A percentile compares a stretch with the other conserved stretches of the same genome.
These are phyloP conservation scores for Stegastes partitus DNA, from an alignment of 2,113 vertebrate genomes.

Conservation along the genomic window DNA sequence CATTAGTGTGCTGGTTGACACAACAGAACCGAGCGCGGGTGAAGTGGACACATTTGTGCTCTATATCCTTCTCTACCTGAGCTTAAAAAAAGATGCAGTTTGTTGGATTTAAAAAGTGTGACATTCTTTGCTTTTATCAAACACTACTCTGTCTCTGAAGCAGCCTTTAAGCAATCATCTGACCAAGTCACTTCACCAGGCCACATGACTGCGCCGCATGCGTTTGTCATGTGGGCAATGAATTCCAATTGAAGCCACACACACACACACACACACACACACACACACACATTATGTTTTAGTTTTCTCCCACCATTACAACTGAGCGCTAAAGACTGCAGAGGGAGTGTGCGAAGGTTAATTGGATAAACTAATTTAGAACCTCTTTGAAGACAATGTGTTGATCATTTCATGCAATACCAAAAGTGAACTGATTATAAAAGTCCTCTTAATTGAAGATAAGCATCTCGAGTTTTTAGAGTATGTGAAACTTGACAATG, in stretches of 20 bases:
- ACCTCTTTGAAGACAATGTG: no score
- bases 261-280: not conserved
- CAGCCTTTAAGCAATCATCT: constrained; percentile 51
- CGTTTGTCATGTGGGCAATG: constrained; percentile 52
- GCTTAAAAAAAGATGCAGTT: not conserved
- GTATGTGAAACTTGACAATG: no score
- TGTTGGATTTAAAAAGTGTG: not conserved
- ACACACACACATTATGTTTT: not conserved
- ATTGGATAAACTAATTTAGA: no score
- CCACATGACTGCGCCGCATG: constrained; percentile 61
- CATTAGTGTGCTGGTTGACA: constrained; percentile 41
- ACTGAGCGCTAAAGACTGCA: not conserved
- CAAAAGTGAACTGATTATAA: not conserved
- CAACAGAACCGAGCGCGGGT: not conserved
- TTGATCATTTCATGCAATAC: no score
- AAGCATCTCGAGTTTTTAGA: no score
- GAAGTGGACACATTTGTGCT: no score
- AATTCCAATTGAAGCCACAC: constrained; percentile 12
- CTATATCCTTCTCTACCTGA: not conserved
- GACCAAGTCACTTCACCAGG: constrained; percentile 26
- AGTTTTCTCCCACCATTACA: not conserved
- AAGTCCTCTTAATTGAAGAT: no score
- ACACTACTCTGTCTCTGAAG: not conserved
- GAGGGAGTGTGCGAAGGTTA: not conserved
- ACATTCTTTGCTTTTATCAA: constrained; percentile 3